Percentiles rank a stretch among this genome's conserved stretches.
These are phyloP conservation scores for Homalodisca vitripennis DNA, from an alignment of 1,140 invertebrate genomes.

Conservation along the genomic window DNA sequence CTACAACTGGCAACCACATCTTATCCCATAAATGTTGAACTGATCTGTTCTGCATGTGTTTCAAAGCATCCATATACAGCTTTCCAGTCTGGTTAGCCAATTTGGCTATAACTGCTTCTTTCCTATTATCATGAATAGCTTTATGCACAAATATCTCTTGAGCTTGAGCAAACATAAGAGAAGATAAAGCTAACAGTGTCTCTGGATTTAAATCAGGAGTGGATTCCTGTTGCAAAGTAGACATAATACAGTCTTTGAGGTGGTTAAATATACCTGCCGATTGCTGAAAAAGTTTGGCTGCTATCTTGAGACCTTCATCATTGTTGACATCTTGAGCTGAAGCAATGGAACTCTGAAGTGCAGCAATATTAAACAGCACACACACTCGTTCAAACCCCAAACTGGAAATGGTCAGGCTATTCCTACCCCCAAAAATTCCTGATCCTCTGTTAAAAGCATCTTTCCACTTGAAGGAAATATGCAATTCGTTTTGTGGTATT, in stretches of 20 bases:
- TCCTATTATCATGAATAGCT: slow-evolving; percentile 75
- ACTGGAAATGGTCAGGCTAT: slow-evolving; percentile 63
- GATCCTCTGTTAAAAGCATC: slow-evolving; percentile 96
- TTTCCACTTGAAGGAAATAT: slow-evolving; percentile 98
- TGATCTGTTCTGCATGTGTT: not conserved
- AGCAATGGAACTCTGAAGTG: slow-evolving; percentile 88
- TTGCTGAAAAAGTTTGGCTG: slow-evolving; percentile 93
- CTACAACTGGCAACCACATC: not conserved
- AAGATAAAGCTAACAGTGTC: slow-evolving; percentile 77
- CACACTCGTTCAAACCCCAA: slow-evolving; percentile 92
- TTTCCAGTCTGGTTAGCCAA: not conserved
- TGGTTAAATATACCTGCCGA: slow-evolving; percentile 88
- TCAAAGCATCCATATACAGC: not conserved
- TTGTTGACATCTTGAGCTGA: slow-evolving; percentile 79
- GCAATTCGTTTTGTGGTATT: slow-evolving; percentile 85
- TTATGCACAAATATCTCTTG: slow-evolving; percentile 97
- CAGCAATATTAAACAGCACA: slow-evolving; percentile 96
- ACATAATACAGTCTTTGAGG: slow-evolving; percentile 82
- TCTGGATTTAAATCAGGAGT: slow-evolving; percentile 94
- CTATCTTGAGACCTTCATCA: slow-evolving; percentile 91
- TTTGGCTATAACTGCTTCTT: not conserved
- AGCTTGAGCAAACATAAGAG: slow-evolving; percentile 95
- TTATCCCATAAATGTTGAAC: not conserved
- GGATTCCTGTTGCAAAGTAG: slow-evolving; percentile 88
- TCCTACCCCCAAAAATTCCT: not conserved